Evolutionary conservation across 30 jellyfish, hydroid and myxozoan genomes (phyloP).

Genomic region (Cassiopea xamachana): DNA sequence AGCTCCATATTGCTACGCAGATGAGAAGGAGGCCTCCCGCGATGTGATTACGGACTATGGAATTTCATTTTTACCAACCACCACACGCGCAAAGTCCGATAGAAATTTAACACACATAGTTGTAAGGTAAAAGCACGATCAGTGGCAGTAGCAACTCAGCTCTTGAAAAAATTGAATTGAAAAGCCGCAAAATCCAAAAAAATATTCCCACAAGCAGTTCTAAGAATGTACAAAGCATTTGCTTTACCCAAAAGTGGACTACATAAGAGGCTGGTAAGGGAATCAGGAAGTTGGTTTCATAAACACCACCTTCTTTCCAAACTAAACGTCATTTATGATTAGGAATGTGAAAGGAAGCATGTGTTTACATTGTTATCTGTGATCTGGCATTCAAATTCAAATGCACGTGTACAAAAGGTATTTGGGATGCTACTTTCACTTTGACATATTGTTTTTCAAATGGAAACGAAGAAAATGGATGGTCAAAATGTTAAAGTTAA

Average conservation of each 20-base stretch:
- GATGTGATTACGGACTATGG: no score
- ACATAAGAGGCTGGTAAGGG: background rate
- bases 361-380: background rate
- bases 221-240: background rate
- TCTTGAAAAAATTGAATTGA: background rate
- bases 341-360: background rate
- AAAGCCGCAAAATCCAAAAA: background rate
- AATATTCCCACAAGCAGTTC: background rate
- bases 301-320: background rate
- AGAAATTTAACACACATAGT: no score
- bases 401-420: background rate
- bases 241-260: background rate
- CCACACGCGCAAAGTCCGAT: no score
- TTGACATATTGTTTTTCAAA: no score
- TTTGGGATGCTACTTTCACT: no score
- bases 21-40: no score
- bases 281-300: conserved; percentile 18
- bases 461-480: no score
- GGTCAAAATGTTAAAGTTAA: no score
- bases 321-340: background rate
- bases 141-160: background rate
- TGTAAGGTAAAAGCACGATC: background rate
- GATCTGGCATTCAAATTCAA: background rate
- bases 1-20: no score
- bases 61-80: no score